Conservation (phyloP, 2,797 vertebrate genomes). For the Rhinella marina region DNA sequence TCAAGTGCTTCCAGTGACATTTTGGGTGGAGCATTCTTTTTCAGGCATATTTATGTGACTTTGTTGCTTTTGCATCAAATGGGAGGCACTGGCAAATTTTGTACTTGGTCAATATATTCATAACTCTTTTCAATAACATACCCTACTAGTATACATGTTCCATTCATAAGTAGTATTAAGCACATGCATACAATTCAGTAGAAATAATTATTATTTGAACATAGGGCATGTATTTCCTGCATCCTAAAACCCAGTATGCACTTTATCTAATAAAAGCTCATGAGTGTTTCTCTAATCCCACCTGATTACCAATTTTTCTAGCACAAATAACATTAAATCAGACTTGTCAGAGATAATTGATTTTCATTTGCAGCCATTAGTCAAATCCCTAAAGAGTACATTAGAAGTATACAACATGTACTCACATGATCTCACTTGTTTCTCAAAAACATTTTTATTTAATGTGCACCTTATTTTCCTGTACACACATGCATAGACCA, state of each 20-base stretch:
- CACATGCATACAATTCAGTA: neutral
- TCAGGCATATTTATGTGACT: too few species aligned
- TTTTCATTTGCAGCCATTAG: slow-evolving; percentile 37
- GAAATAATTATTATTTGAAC: neutral
- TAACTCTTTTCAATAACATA: neutral
- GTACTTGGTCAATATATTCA: too few species aligned
- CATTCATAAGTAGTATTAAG: neutral
- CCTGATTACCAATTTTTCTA: slow-evolving; percentile 16
- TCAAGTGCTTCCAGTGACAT: too few species aligned
- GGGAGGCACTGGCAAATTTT: too few species aligned
- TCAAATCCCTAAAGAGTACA: slow-evolving; percentile 8
- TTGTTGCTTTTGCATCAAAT: too few species aligned
- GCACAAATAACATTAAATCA: slow-evolving; percentile 29
- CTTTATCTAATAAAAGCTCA: neutral
- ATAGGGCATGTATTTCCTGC: neutral
- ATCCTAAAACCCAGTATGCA: slow-evolving; percentile 5
- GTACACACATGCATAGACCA: neutral
- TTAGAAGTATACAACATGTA: slow-evolving; percentile 1
- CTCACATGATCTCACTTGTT: neutral
- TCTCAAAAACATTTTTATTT: neutral
- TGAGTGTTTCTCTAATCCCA: slow-evolving; percentile 23
- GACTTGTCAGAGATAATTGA: slow-evolving; percentile 29
- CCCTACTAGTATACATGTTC: neutral
- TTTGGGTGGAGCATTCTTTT: too few species aligned
- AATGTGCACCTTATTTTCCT: neutral